A percentile compares a stretch with the other conserved stretches of the same genome.
Evolutionary conservation across 1,140 invertebrate species (phyloP).

Genomic region (Grapholita molesta): DNA sequence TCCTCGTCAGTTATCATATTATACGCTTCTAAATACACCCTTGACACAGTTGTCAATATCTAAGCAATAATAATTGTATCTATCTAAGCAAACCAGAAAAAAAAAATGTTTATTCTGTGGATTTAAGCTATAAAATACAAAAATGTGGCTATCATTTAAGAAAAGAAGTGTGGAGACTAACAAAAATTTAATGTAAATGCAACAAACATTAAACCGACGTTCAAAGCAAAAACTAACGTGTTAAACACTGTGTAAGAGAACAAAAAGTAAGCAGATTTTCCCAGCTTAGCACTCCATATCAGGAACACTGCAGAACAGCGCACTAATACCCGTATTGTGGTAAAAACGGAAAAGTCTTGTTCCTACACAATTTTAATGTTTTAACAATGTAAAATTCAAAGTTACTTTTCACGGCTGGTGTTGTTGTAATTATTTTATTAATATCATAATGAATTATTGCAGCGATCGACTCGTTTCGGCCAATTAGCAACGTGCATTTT

Average conservation of each 20-base stretch:
- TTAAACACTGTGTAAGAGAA: neutral
- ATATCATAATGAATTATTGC: no score
- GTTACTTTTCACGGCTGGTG: neutral
- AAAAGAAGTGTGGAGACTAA: neutral
- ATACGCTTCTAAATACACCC: no score
- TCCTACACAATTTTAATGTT: neutral
- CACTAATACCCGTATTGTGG: constrained; percentile 17
- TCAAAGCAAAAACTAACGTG: neutral
- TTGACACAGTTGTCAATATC: no score
- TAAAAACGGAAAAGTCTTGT: neutral
- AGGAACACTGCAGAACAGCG: neutral
- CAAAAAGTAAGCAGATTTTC: constrained; percentile 10
- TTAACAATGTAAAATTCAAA: neutral
- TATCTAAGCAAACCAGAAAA: no score
- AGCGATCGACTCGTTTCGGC: no score
- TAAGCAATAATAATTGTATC: no score
- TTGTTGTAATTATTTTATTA: no score
- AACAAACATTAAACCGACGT: neutral
- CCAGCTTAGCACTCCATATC: constrained; percentile 4
- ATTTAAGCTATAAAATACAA: neutral
- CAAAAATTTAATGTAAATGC: neutral
- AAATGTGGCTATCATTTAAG: no score
- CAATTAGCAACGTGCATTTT: no score
- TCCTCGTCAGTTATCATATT: no score
- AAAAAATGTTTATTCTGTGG: no score